These are phyloP conservation scores for Steatornis caripensis DNA, from an alignment of 2,113 vertebrate species.

Conservation along the genomic window DNA sequence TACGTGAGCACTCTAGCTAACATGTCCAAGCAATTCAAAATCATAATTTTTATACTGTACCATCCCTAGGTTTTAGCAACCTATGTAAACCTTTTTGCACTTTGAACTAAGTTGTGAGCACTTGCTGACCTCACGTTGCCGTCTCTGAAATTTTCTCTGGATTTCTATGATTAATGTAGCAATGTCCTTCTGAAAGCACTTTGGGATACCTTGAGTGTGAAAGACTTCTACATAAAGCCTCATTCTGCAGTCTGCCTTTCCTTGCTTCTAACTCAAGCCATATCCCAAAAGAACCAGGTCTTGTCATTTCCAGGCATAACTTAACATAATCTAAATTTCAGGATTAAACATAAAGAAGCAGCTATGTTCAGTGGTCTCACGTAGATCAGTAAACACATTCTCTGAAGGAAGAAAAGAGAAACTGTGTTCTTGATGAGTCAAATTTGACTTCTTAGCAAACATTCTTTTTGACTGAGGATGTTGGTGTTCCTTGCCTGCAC, in stretches of 20 bases:
- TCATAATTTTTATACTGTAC: accelerated
- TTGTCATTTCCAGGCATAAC: neutral
- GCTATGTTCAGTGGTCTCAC: neutral
- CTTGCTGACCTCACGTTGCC: neutral
- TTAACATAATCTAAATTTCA: neutral
- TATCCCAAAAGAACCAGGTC: neutral
- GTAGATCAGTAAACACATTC: neutral
- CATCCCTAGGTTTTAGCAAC: neutral
- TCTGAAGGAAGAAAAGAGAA: neutral
- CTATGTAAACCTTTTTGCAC: neutral
- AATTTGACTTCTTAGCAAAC: neutral
- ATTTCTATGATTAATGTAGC: neutral
- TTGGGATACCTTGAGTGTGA: neutral
- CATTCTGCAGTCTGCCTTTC: neutral
- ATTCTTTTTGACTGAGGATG: neutral
- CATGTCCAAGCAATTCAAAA: neutral
- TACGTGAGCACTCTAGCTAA: neutral
- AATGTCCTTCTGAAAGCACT: neutral
- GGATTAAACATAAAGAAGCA: neutral
- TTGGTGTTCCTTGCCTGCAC: neutral
- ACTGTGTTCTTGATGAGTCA: neutral
- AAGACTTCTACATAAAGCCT: neutral
- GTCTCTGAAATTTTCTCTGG: neutral
- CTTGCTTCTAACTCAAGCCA: neutral
- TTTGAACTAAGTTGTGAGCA: neutral